phyloP scores from a whole-genome alignment of 2,797 vertebrate species.

The Eremophila alpestris region DNA sequence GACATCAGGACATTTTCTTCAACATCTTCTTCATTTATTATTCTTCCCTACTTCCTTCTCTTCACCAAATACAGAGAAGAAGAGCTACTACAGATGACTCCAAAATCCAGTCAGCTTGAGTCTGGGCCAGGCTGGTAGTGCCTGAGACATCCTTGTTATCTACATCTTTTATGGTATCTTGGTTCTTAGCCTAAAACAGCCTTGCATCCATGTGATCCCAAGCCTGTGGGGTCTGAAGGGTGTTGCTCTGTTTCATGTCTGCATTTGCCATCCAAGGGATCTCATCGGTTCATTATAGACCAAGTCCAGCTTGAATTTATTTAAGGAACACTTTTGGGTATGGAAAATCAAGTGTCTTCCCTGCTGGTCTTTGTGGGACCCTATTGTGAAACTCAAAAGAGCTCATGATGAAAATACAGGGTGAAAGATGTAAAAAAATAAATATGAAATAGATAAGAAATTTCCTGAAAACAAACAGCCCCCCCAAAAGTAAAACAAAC shows the following conservation, averaged over 20 bases:
- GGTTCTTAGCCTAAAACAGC: not conserved
- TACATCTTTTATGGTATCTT: rapidly evolving
- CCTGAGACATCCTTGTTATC: not conserved
- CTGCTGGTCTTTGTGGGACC: not conserved
- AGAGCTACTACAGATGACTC: not conserved
- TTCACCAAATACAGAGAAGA: not conserved
- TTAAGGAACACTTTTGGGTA: rapidly evolving
- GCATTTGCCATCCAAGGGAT: not conserved
- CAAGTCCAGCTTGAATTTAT: not conserved
- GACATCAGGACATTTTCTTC: not conserved
- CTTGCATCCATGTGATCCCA: not conserved
- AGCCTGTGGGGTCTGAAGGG: not conserved
- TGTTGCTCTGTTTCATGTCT: not conserved
- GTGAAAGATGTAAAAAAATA: not conserved
- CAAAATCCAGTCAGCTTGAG: not conserved
- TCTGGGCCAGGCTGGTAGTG: not conserved
- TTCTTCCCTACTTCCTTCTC: not conserved
- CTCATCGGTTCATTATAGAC: not conserved
- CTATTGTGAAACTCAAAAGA: not conserved
- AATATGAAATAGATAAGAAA: not conserved
- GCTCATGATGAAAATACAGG: not conserved
- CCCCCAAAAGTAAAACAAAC: not conserved
- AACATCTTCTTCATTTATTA: not conserved
- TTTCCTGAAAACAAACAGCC: not conserved
- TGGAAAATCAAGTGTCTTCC: not conserved